Conservation (phyloP, 2,888 invertebrate genomes). For the Xestoiulus laeticollis region DNA sequence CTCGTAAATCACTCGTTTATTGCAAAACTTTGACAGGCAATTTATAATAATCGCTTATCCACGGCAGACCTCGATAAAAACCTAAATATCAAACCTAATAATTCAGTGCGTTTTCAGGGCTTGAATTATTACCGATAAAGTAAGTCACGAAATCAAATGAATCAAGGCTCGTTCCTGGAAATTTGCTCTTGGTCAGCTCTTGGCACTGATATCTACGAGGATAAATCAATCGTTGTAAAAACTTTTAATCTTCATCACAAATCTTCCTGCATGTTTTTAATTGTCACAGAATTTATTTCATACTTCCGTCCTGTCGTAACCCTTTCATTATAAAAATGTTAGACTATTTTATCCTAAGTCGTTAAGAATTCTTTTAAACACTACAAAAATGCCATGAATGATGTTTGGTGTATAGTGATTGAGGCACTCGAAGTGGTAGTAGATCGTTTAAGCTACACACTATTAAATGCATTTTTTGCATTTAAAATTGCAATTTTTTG, state of each 20-base stretch:
- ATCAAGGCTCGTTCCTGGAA: constrained; percentile 31
- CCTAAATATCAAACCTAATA: neutral
- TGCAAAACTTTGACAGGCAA: neutral
- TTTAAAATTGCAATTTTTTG: no score
- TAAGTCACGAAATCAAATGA: neutral
- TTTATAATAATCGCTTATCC: neutral
- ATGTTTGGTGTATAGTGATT: no score
- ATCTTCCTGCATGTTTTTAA: neutral
- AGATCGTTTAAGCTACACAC: no score
- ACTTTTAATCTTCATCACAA: neutral
- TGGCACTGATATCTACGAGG: neutral
- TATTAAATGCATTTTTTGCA: no score
- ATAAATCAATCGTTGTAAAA: neutral
- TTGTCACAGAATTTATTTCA: neutral
- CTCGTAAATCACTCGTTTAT: neutral
- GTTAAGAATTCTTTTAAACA: no score
- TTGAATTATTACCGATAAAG: neutral
- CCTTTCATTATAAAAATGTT: neutral
- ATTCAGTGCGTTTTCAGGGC: neutral
- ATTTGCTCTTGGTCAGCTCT: neutral
- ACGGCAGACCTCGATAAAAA: constrained; percentile 4
- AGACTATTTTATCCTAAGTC: no score
- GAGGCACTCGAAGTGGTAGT: no score
- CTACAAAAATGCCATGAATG: no score
- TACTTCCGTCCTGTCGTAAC: neutral